phyloP scores from a whole-genome alignment of 2,888 invertebrate species.

The Megalurothrips usitatus region DNA sequence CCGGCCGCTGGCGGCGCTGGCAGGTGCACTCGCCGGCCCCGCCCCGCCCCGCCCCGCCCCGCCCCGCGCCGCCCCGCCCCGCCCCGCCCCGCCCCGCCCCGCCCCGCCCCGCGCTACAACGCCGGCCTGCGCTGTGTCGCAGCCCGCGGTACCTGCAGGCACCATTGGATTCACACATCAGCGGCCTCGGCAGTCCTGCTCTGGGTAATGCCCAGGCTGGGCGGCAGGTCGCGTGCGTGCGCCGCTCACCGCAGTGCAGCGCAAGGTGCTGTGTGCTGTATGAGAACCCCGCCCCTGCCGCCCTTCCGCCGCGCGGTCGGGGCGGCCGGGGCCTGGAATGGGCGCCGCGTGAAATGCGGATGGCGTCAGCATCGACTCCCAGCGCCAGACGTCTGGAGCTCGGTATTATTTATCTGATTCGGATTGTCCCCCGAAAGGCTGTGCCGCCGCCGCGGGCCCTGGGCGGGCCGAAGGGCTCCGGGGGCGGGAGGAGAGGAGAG shows the following conservation, averaged over 20 bases:
- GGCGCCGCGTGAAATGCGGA: neutral
- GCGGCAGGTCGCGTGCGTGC: neutral
- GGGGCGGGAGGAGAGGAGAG: no score
- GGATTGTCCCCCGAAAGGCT: no score
- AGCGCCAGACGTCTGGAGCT: no score
- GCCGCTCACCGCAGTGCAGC: no score
- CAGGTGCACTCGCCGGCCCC: neutral
- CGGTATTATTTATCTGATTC: no score
- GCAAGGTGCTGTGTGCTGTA: no score
- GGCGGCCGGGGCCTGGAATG: neutral
- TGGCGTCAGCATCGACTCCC: no score
- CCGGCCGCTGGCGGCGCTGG: neutral
- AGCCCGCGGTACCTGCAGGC: neutral
- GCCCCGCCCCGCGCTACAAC: neutral
- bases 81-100: neutral
- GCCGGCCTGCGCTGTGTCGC: neutral
- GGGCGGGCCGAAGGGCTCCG: no score
- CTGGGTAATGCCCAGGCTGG: neutral
- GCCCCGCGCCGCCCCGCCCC: slow-evolving; percentile 12
- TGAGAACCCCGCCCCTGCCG: neutral
- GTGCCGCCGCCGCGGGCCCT: no score
- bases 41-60: neutral
- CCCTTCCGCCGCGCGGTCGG: neutral
- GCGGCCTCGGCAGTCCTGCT: neutral
- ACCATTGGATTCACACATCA: slow-evolving; percentile 13